phyloP scores from a whole-genome alignment of 1,140 invertebrate species.

The Batillaria attramentaria region DNA sequence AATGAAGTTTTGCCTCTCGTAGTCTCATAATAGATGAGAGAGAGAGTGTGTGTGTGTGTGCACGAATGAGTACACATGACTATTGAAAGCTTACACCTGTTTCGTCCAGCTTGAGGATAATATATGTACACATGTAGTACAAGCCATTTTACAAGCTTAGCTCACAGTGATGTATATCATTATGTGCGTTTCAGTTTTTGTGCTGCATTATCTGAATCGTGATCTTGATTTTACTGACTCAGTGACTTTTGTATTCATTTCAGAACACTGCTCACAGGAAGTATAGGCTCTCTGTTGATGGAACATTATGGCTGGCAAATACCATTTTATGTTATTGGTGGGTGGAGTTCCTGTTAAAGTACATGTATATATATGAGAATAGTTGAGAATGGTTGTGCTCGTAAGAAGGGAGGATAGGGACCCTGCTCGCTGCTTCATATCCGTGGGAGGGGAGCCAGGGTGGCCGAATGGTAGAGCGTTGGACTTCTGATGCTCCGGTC shows the following conservation, averaged over 20 bases:
- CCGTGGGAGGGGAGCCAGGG: constrained; percentile 74
- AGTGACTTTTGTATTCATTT: constrained; percentile 50
- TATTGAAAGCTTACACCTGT: too few species aligned
- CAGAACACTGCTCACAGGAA: constrained; percentile 80
- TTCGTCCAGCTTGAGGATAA: too few species aligned
- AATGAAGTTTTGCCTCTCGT: too few species aligned
- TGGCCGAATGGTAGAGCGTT: too few species aligned
- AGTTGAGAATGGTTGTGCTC: too few species aligned
- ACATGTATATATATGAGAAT: neutral
- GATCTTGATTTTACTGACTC: too few species aligned
- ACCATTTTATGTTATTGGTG: constrained; percentile 81
- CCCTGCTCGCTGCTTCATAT: constrained; percentile 75
- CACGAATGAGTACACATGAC: too few species aligned
- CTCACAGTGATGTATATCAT: neutral
- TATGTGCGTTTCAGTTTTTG: neutral
- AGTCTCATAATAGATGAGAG: too few species aligned
- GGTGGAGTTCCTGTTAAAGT: constrained; percentile 45
- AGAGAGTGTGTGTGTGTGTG: too few species aligned
- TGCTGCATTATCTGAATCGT: neutral
- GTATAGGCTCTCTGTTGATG: constrained; percentile 80
- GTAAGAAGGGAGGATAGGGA: too few species aligned
- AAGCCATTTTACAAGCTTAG: neutral
- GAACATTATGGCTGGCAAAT: constrained; percentile 80
- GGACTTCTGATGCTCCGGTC: too few species aligned
- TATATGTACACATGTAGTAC: too few species aligned